Evolutionary conservation across 2,888 invertebrate species (phyloP).

Genomic region (Chydorus sphaericus): DNA sequence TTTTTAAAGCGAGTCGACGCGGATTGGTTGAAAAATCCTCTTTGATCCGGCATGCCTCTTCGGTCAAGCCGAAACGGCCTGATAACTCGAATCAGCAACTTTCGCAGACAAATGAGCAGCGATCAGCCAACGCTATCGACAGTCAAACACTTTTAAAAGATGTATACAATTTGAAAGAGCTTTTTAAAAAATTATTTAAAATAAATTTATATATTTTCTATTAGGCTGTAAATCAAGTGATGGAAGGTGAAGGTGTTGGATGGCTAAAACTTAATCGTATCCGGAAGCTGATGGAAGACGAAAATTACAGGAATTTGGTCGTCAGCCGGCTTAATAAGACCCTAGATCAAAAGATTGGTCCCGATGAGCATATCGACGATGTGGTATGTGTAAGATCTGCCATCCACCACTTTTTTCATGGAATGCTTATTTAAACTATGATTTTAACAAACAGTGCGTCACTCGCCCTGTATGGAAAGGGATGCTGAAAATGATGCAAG

Average conservation of each 20-base stretch:
- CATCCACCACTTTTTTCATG: background rate
- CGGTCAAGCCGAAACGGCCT: constrained; percentile 40
- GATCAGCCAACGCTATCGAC: constrained; percentile 53
- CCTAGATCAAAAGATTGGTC: constrained; percentile 78
- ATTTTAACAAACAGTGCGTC: constrained; percentile 51
- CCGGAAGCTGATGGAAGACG: constrained; percentile 95
- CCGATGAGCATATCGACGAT: constrained; percentile 94
- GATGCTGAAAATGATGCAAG: constrained; percentile 79
- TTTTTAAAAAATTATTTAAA: background rate
- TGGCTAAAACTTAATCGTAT: constrained; percentile 88
- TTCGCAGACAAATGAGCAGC: constrained; percentile 44
- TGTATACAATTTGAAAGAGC: constrained; percentile 37
- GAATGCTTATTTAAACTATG: no score
- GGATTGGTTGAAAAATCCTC: constrained; percentile 80
- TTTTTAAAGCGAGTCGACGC: constrained; percentile 36
- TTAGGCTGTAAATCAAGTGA: constrained; percentile 60
- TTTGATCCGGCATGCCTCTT: constrained; percentile 60
- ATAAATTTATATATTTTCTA: background rate
- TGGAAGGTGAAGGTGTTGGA: constrained; percentile 87
- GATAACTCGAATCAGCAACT: constrained; percentile 47
- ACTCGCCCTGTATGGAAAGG: constrained; percentile 90
- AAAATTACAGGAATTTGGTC: constrained; percentile 90
- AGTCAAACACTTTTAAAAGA: constrained; percentile 90
- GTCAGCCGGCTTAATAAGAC: constrained; percentile 89
- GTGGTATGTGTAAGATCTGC: constrained; percentile 45